phyloP scores from a whole-genome alignment of 2,113 vertebrate genomes.

The Phycodurus eques region DNA sequence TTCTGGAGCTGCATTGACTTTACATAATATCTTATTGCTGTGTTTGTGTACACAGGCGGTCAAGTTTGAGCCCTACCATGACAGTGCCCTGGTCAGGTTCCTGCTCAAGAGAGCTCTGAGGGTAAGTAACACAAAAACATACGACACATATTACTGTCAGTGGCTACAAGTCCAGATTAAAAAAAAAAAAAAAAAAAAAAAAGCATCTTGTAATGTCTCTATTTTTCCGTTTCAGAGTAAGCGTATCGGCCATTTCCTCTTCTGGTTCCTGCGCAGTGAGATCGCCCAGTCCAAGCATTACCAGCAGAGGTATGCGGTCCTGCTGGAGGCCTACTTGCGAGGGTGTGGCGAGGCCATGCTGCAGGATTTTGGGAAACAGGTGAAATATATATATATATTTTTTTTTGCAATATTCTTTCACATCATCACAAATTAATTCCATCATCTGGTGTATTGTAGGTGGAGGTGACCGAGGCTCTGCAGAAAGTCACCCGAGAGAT shows the following conservation, averaged over 20 bases:
- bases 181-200: too few relatives aligned
- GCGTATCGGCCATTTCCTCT: slow-evolving; percentile 95
- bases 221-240: slow-evolving; percentile 79
- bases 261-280: slow-evolving; percentile 98
- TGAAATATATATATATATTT: too few relatives aligned
- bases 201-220: not conserved
- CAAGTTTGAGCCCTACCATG: slow-evolving; percentile 98
- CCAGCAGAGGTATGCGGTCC: slow-evolving; percentile 92
- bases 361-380: slow-evolving; percentile 86
- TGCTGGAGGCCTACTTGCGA: slow-evolving; percentile 91
- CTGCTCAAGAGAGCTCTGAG: slow-evolving; percentile 89
- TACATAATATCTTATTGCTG: not conserved
- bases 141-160: not conserved
- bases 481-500: slow-evolving; percentile 94
- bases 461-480: slow-evolving; percentile 88
- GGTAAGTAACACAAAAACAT: slow-evolving; percentile 68
- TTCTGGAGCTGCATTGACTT: not conserved
- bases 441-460: slow-evolving; percentile 46
- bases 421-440: not conserved
- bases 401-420: not conserved
- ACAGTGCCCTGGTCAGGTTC: slow-evolving; percentile 92
- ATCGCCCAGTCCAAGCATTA: slow-evolving; percentile 98
- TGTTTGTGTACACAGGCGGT: slow-evolving; percentile 81
- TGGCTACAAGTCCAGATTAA: too few relatives aligned
- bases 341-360: slow-evolving; percentile 93